phyloP scores from a whole-genome alignment of 2,888 invertebrate species.

The Biston betularia region DNA sequence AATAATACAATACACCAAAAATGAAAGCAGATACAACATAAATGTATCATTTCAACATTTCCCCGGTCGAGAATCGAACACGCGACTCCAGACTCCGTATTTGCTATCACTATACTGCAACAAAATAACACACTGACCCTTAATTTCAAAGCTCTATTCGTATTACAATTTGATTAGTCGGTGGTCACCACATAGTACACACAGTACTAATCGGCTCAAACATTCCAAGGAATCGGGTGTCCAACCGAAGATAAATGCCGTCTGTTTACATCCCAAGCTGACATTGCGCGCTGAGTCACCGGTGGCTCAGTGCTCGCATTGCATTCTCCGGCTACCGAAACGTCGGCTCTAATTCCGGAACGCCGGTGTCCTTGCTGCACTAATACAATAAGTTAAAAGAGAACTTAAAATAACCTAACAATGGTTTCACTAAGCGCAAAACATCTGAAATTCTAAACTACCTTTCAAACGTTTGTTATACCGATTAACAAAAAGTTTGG shows the following conservation, averaged over 20 bases:
- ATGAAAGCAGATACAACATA: too few species aligned
- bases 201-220: not conserved
- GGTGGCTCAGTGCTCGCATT: constrained; percentile 13
- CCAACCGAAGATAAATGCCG: constrained; percentile 10
- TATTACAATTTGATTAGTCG: too few species aligned
- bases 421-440: not conserved
- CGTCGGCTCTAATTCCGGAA: constrained; percentile 22
- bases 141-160: too few species aligned
- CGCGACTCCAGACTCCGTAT: too few species aligned
- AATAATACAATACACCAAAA: too few species aligned
- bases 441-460: not conserved
- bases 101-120: too few species aligned
- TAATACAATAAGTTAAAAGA: constrained; percentile 4
- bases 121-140: too few species aligned
- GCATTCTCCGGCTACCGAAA: constrained; percentile 27
- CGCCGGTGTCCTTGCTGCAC: constrained; percentile 16
- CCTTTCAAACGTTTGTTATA: too few species aligned
- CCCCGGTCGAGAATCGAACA: too few species aligned
- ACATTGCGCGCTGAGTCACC: constrained; percentile 27
- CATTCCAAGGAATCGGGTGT: constrained; percentile 12
- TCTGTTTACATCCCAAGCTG: constrained; percentile 15
- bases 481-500: too few species aligned
- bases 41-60: too few species aligned
- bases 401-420: not conserved
- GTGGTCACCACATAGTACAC: too few species aligned